phyloP scores from a whole-genome alignment of 2,113 vertebrate species.

The Aviceda subcristata region DNA sequence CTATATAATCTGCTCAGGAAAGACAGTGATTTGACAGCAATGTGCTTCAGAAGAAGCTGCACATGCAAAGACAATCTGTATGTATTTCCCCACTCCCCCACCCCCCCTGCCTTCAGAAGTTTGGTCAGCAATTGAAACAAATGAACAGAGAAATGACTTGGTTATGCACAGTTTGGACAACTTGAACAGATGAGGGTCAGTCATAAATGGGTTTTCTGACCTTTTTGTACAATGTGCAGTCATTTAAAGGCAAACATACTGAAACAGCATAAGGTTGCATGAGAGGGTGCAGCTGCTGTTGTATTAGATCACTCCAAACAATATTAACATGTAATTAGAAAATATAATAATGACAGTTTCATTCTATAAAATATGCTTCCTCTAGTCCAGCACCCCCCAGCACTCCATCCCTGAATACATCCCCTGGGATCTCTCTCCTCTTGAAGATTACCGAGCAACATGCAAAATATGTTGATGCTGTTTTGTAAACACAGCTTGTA shows the following conservation, averaged over 20 bases:
- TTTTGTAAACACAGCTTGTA: not conserved
- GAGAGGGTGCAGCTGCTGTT: not conserved
- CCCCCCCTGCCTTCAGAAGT: not conserved
- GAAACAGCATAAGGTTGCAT: not conserved
- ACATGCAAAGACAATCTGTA: not conserved
- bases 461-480: not conserved
- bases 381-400: not conserved
- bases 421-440: not conserved
- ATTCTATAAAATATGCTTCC: not conserved
- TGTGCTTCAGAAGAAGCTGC: not conserved
- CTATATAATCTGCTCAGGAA: not conserved
- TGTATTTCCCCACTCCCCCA: not conserved
- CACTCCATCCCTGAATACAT: not conserved
- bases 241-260: slow-evolving; percentile 3
- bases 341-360: not conserved
- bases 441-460: not conserved
- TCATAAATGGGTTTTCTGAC: not conserved
- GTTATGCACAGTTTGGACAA: not conserved
- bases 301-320: not conserved
- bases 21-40: not conserved
- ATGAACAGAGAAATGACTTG: not conserved
- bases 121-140: not conserved
- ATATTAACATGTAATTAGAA: not conserved
- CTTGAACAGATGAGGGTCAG: not conserved
- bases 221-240: not conserved